These are phyloP conservation scores for Heteractis magnifica DNA, from an alignment of 92 coral and sea anemone species.

Conservation along the genomic window DNA sequence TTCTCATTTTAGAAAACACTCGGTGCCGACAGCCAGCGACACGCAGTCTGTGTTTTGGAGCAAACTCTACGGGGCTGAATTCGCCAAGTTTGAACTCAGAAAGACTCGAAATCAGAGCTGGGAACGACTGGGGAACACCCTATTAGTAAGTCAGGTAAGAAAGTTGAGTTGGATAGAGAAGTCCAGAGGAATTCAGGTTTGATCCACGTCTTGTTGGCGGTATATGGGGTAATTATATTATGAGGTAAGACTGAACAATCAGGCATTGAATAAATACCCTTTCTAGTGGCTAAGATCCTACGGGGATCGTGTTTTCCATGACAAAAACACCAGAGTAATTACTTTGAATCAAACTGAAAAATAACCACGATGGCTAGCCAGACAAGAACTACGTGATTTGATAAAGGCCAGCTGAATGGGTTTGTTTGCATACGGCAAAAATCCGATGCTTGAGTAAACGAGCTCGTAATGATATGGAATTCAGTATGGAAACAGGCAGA, in stretches of 20 bases:
- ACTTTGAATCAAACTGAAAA: background rate
- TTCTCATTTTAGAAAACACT: conserved; percentile 23
- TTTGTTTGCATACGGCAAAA: conserved; percentile 39
- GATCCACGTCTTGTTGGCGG: background rate
- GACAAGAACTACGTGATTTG: background rate
- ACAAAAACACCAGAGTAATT: background rate
- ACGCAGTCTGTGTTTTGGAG: conserved; percentile 52
- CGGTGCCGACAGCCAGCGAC: conserved; percentile 46
- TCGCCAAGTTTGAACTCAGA: conserved; percentile 10
- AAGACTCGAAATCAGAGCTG: background rate
- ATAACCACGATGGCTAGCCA: background rate
- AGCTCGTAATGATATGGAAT: conserved; percentile 3
- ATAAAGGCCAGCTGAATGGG: background rate
- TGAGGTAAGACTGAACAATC: conserved; percentile 9
- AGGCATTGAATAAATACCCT: conserved; percentile 6
- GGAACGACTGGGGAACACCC: background rate
- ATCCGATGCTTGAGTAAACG: conserved; percentile 16
- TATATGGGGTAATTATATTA: background rate
- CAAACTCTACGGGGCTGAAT: conserved; percentile 39
- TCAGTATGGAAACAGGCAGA: background rate
- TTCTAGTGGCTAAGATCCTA: background rate
- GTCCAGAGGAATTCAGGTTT: background rate
- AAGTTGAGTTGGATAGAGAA: background rate
- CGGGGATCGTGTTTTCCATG: background rate
- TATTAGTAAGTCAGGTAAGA: conserved; percentile 18